A percentile compares a stretch with the other conserved stretches of the same genome.
phyloP scores from a whole-genome alignment of 2,888 invertebrate genomes.

The Blastobasis lacticolella region DNA sequence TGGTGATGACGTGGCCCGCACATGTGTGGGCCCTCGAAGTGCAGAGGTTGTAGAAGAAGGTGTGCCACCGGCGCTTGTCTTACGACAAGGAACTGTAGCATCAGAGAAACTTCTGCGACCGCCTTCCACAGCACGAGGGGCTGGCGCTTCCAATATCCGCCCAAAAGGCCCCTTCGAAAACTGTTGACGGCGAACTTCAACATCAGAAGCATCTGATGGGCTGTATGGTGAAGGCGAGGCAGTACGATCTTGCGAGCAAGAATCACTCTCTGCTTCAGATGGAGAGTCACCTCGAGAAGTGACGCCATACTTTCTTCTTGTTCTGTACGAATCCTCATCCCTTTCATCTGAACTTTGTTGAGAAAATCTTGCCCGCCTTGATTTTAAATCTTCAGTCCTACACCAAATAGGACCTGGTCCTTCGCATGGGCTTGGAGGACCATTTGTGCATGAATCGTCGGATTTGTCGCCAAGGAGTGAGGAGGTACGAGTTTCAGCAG shows the following conservation, averaged over 20 bases:
- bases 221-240: slow-evolving; percentile 76
- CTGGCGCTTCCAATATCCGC: slow-evolving; percentile 57
- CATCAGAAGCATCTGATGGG: slow-evolving; percentile 76
- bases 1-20: slow-evolving; percentile 85
- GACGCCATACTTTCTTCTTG: slow-evolving; percentile 51
- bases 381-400: slow-evolving; percentile 51
- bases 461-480: slow-evolving; percentile 65
- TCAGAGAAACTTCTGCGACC: slow-evolving; percentile 64
- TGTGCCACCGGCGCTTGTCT: slow-evolving; percentile 75
- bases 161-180: slow-evolving; percentile 80
- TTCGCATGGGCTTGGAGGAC: slow-evolving; percentile 62
- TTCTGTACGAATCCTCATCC: slow-evolving; percentile 72
- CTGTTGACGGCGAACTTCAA: slow-evolving; percentile 66
- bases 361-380: slow-evolving; percentile 71
- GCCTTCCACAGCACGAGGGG: slow-evolving; percentile 72
- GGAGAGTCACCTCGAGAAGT: slow-evolving; percentile 77
- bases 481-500: slow-evolving; percentile 58
- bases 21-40: slow-evolving; percentile 75
- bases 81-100: slow-evolving; percentile 71
- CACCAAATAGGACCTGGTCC: slow-evolving; percentile 63
- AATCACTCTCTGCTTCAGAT: slow-evolving; percentile 82
- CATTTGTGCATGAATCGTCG: slow-evolving; percentile 60
- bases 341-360: slow-evolving; percentile 84
- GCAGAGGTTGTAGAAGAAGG: slow-evolving; percentile 47
- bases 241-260: slow-evolving; percentile 71